Conservation (phyloP, 2,888 invertebrate genomes). For the Arenicola marina region DNA sequence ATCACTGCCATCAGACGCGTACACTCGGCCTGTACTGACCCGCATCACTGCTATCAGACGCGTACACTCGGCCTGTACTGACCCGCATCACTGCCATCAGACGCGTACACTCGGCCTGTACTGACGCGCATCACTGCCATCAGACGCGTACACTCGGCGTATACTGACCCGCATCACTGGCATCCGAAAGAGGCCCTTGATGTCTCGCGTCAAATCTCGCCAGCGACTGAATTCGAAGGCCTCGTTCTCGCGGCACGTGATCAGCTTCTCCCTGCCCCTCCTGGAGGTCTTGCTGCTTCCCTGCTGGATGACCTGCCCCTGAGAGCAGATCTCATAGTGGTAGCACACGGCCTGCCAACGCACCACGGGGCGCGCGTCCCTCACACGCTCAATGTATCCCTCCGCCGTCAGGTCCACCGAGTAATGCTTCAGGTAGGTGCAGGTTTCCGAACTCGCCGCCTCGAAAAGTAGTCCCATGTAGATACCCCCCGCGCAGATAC, state of each 20-base stretch:
- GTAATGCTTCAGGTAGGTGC: background rate
- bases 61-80: too few relatives aligned
- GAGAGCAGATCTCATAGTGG: constrained; percentile 8
- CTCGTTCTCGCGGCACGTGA: constrained; percentile 1
- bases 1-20: too few relatives aligned
- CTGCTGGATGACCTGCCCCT: background rate
- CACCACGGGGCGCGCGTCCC: constrained; percentile 10
- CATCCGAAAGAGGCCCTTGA: constrained; percentile 4
- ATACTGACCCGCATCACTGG: constrained; percentile 12
- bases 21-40: too few relatives aligned
- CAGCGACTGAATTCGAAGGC: constrained; percentile 13
- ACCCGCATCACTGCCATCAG: too few relatives aligned
- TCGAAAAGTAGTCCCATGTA: constrained; percentile 7
- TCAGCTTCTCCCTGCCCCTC: background rate
- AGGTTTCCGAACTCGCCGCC: constrained; percentile 4
- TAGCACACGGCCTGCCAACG: constrained; percentile 16
- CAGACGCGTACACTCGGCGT: background rate
- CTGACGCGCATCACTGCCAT: too few relatives aligned
- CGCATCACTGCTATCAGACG: too few relatives aligned
- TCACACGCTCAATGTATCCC: constrained; percentile 6
- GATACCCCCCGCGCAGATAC: background rate
- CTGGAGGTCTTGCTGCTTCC: background rate
- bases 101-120: too few relatives aligned
- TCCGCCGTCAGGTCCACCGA: constrained; percentile 1
- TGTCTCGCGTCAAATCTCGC: constrained; percentile 11